Evolutionary conservation across 2,888 invertebrate genomes (phyloP).

Genomic region (Prosopocoilus inquinatus): DNA sequence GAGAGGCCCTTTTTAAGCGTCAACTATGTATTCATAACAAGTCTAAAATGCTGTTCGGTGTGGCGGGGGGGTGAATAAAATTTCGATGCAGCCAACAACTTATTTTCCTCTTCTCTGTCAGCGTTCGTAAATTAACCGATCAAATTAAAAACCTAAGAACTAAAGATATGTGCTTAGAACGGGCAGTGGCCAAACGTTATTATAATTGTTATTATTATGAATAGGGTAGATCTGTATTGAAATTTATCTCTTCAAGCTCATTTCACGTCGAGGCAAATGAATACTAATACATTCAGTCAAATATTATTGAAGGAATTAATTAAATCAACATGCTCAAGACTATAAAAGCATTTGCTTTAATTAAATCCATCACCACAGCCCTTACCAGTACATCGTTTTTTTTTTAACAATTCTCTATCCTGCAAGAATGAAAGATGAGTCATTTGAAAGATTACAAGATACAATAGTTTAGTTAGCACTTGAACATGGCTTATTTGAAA

Average conservation of each 20-base stretch:
- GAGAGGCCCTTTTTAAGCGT: conserved; percentile 2
- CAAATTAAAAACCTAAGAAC: conserved; percentile 14
- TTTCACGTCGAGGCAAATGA: too few species aligned
- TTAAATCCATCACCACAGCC: too few species aligned
- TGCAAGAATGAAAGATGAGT: too few species aligned
- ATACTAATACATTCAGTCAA: too few species aligned
- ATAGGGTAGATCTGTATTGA: conserved; percentile 43
- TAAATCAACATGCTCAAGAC: too few species aligned
- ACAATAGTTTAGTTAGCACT: too few species aligned
- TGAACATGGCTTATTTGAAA: too few species aligned
- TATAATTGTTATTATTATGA: conserved; percentile 28
- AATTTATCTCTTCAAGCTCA: conserved; percentile 40
- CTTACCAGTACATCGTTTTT: too few species aligned
- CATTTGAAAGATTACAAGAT: too few species aligned
- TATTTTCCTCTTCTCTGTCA: neutral
- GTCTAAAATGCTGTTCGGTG: conserved; percentile 19
- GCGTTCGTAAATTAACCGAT: neutral
- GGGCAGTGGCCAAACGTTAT: conserved; percentile 47
- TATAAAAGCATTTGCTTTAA: too few species aligned
- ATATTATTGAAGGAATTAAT: too few species aligned
- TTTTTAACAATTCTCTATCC: too few species aligned
- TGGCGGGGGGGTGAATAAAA: conserved; percentile 12
- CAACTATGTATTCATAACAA: conserved; percentile 7
- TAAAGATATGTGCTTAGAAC: conserved; percentile 39
- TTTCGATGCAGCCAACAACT: conserved; percentile 16